Conservation (phyloP, 2,797 vertebrate species). For the Knipowitschia caucasica region DNA sequence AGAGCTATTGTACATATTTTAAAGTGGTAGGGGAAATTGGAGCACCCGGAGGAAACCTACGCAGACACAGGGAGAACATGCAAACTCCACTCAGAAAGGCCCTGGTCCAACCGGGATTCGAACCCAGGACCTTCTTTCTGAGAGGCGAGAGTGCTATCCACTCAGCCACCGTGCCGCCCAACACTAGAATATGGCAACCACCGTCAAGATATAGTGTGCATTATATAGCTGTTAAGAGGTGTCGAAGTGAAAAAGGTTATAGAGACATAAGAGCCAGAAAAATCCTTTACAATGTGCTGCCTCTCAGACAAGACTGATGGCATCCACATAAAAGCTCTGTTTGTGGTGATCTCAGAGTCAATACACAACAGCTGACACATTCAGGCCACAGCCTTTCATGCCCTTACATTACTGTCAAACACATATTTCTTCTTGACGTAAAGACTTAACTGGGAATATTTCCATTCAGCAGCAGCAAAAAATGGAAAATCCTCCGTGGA, state of each 20-base stretch:
- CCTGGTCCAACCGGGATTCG: too few relatives aligned
- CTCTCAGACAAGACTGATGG: conserved; percentile 66
- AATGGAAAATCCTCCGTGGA: conserved; percentile 34
- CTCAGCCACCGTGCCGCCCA: too few relatives aligned
- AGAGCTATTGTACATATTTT: too few relatives aligned
- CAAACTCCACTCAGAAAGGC: too few relatives aligned
- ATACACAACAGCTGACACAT: conserved; percentile 64
- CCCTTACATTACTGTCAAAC: conserved; percentile 49
- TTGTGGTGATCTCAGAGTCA: conserved; percentile 41
- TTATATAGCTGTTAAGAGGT: conserved; percentile 30
- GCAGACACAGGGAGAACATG: too few relatives aligned
- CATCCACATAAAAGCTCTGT: conserved; percentile 50
- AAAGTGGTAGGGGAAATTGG: too few relatives aligned
- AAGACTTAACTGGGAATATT: conserved; percentile 29
- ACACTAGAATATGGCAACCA: neutral
- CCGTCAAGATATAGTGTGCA: neutral
- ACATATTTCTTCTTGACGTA: conserved; percentile 36
- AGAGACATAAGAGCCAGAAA: conserved; percentile 34
- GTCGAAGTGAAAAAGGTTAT: conserved; percentile 41
- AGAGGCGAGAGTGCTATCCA: too few relatives aligned
- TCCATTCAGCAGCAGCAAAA: conserved; percentile 32
- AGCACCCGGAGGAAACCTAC: too few relatives aligned
- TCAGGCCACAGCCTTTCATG: conserved; percentile 57
- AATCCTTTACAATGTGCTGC: conserved; percentile 41
- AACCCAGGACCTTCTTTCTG: too few relatives aligned